These are phyloP conservation scores for Cantharis rustica DNA, from an alignment of 2,888 invertebrate species.

Conservation along the genomic window DNA sequence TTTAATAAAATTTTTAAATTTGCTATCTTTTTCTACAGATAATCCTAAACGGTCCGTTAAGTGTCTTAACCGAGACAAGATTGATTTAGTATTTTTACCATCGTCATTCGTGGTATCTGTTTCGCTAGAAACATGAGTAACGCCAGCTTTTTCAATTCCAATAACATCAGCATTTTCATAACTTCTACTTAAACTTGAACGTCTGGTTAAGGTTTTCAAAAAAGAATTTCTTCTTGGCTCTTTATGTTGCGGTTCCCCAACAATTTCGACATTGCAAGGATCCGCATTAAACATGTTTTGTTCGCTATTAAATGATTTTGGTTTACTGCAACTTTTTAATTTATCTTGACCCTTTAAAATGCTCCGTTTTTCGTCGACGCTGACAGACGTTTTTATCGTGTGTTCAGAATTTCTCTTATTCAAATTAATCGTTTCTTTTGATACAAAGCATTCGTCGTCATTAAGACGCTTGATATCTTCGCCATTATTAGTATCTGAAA, in stretches of 20 bases:
- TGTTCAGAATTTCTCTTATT: conserved; percentile 54
- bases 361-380: conserved; percentile 48
- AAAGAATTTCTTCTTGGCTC: conserved; percentile 30
- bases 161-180: conserved; percentile 16
- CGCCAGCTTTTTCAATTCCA: conserved; percentile 14
- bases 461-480: conserved; percentile 26
- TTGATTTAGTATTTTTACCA: conserved; percentile 51
- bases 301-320: conserved; percentile 5
- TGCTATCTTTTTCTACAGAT: conserved; percentile 56
- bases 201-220: conserved; percentile 31
- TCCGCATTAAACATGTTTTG: conserved; percentile 4
- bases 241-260: conserved; percentile 21
- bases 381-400: conserved; percentile 45
- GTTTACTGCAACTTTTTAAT: conserved; percentile 39
- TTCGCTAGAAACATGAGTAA: conserved; percentile 21
- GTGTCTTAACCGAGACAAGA: conserved; percentile 59
- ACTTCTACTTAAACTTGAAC: conserved; percentile 29
- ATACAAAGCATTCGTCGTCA: conserved; percentile 48
- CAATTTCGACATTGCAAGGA: conserved; percentile 8
- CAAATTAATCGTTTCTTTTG: conserved; percentile 52
- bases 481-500: conserved; percentile 30
- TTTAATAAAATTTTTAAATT: conserved; percentile 40
- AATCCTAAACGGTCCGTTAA: conserved; percentile 61
- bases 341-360: conserved; percentile 50
- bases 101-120: conserved; percentile 24